Base-by-base conservation (phyloP, 1,140 invertebrate species). In the Proctacanthus coquilletti region DNA sequence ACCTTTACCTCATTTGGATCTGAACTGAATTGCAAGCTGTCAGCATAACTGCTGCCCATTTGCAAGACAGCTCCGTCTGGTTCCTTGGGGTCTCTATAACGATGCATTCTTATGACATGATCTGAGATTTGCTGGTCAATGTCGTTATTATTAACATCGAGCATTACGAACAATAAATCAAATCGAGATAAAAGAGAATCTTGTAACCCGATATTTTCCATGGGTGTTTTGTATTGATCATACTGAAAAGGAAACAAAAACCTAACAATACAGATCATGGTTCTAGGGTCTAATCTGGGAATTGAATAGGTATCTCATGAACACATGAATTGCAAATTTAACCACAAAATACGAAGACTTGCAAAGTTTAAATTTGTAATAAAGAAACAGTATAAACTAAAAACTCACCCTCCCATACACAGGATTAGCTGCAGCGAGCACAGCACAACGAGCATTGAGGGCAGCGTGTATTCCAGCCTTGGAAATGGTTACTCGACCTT, bases 151-250 rank as follows among this genome's bases (percentile, higher is more conserved):
- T 84, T 80, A 33, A 80, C 73, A 60, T 99, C 96, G 47, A 98
- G 63, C 69, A 99, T 82, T 42, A 99, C 94, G 54, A 99, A 99
- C 3, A 99, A 67, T 40, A 98, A 70, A 75, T 99, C 96, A 64
- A 99, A 99, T 75, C 96, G 89, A 10, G 94, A 98, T 1, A 99
- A 65, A 20, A 99, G 60, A 0, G 96, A 99, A 67, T 99, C 96
- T 65, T 98, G 95, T 14, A 94, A 63, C 0, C 92, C 93, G 55
- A 99, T 99, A 64, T 99, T 99, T 60, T 98, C 94, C 94, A 98
- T 98, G 0, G 96, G 96, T 1, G 91, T 91, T 65, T 97, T 98
- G 63, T 94, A 98, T 56, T 92, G 87, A 66, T 99, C 89, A 53
- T 99, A 99, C 83, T 89, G 59, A 11, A 69, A 63, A 40, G 31